Percentiles rank a stretch among this genome's conserved stretches.
These are phyloP conservation scores for Drosophila quadrilineata DNA, from an alignment of 1,140 invertebrate species.

Conservation along the genomic window DNA sequence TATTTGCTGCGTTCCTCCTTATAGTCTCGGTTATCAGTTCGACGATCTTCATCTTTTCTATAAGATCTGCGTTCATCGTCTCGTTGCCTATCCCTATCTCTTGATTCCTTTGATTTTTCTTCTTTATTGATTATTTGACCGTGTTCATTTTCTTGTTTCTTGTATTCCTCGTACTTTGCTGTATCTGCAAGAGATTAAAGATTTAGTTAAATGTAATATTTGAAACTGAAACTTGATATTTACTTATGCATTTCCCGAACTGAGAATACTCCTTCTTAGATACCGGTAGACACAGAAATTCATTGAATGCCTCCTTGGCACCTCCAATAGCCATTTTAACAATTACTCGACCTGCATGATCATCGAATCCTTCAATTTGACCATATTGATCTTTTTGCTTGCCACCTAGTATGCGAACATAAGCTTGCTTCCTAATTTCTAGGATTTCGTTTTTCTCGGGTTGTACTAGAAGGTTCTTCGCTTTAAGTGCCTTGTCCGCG, in stretches of 20 bases:
- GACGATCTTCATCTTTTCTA: slow-evolving; percentile 11
- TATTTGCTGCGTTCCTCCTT: slow-evolving; percentile 16
- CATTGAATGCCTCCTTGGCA: slow-evolving; percentile 87
- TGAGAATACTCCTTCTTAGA: slow-evolving; percentile 89
- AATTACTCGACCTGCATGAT: slow-evolving; percentile 90
- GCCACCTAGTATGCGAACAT: slow-evolving; percentile 88
- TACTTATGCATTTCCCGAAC: slow-evolving; percentile 91
- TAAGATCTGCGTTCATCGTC: slow-evolving; percentile 24
- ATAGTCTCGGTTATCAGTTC: slow-evolving; percentile 3
- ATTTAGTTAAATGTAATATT: background rate
- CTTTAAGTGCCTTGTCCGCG: slow-evolving; percentile 87
- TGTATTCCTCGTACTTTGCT: slow-evolving; percentile 86
- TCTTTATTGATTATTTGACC: slow-evolving; percentile 66
- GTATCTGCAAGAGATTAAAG: slow-evolving; percentile 83
- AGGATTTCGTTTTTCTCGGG: slow-evolving; percentile 84
- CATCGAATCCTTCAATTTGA: slow-evolving; percentile 92
- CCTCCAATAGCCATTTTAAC: slow-evolving; percentile 89
- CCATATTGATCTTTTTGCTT: slow-evolving; percentile 90
- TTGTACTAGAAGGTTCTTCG: slow-evolving; percentile 73
- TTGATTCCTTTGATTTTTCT: slow-evolving; percentile 31
- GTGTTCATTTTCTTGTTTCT: slow-evolving; percentile 82
- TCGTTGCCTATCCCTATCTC: slow-evolving; percentile 18
- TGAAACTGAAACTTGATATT: slow-evolving; percentile 82
- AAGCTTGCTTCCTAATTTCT: slow-evolving; percentile 86
- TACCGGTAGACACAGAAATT: slow-evolving; percentile 89